These are phyloP conservation scores for Coregonus ussuriensis DNA, from an alignment of 2,797 vertebrate species.

Conservation along the genomic window DNA sequence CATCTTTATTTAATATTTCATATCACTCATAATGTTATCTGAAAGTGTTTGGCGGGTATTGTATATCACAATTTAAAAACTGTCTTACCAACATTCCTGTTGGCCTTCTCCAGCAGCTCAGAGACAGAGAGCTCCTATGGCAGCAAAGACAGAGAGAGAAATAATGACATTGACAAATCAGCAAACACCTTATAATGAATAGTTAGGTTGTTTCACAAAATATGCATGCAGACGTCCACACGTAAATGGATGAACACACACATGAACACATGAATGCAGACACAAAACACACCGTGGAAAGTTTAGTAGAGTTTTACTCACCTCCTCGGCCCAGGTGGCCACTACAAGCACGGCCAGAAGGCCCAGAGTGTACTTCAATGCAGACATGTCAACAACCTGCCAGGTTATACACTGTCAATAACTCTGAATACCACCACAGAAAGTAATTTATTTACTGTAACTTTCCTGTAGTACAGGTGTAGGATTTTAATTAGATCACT, in stretches of 20 bases:
- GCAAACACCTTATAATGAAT: neutral
- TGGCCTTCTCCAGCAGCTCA: constrained; percentile 68
- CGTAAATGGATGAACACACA: no score
- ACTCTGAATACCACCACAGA: neutral
- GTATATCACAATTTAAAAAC: neutral
- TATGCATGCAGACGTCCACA: no score
- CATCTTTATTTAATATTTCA: neutral
- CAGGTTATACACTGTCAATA: constrained; percentile 1
- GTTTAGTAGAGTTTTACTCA: neutral
- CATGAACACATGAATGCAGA: no score
- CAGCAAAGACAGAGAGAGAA: neutral
- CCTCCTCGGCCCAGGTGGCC: constrained; percentile 47
- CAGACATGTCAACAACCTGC: constrained; percentile 50
- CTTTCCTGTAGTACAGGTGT: neutral
- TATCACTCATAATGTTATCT: neutral
- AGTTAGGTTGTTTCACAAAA: no score
- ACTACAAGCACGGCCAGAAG: constrained; percentile 43
- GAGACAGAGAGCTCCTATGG: constrained; percentile 46
- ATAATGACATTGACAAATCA: neutral
- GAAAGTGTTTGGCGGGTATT: neutral
- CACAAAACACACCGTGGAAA: neutral
- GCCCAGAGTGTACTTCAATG: constrained; percentile 39
- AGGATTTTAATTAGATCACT: no score
- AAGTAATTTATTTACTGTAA: neutral
- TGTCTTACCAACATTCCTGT: constrained; percentile 67